A percentile compares a stretch with the other conserved stretches of the same genome.
Evolutionary conservation across 2,797 vertebrate genomes (phyloP).

Genomic region (Rachycentron canadum): DNA sequence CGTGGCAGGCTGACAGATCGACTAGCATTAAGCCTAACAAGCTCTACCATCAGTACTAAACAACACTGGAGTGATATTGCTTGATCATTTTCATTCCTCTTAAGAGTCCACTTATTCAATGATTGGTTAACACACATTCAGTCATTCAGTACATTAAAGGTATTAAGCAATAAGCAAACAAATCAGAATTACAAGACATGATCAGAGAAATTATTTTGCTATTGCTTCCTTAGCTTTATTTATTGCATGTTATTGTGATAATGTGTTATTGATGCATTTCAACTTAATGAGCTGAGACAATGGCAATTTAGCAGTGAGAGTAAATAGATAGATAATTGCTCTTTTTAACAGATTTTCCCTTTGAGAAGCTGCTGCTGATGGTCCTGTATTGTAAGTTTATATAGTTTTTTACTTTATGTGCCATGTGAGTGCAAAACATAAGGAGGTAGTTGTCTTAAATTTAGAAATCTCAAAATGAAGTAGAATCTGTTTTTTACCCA

Average conservation of each 20-base stretch:
- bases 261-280: conserved; percentile 69
- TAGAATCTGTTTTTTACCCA: not conserved
- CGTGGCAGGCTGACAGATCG: too few species aligned
- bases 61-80: not conserved
- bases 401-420: conserved; percentile 13
- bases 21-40: too few species aligned
- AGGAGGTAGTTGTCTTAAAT: not conserved
- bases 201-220: conserved; percentile 59
- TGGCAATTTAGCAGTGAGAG: conserved; percentile 64
- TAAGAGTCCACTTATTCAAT: conserved; percentile 24
- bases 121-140: conserved; percentile 44
- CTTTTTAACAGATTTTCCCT: conserved; percentile 61
- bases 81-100: conserved; percentile 19
- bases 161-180: conserved; percentile 47
- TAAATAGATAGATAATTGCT: conserved; percentile 74
- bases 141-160: conserved; percentile 29
- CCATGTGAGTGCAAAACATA: conserved; percentile 32
- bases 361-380: conserved; percentile 52
- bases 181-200: conserved; percentile 62
- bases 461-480: not conserved
- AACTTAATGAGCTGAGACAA: conserved; percentile 73
- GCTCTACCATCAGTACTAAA: not conserved
- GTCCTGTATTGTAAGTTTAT: conserved; percentile 25
- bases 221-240: conserved; percentile 69
- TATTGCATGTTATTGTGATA: conserved; percentile 68